These are phyloP conservation scores for Pseudococcus jackbeardsleyi DNA, from an alignment of 2,888 invertebrate genomes.

Conservation along the genomic window DNA sequence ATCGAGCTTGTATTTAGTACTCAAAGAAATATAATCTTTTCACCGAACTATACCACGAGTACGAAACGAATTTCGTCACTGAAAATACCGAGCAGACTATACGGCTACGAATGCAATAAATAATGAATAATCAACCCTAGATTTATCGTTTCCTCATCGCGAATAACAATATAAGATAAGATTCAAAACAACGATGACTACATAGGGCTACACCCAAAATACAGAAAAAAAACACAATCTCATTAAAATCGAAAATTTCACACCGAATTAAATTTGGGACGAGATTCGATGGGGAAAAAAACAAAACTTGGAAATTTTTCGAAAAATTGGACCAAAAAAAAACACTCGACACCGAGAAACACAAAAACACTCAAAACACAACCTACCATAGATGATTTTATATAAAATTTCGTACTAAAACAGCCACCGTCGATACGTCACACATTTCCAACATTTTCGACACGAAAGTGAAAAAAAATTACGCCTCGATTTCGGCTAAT, in stretches of 20 bases:
- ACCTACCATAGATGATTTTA: too few relatives aligned
- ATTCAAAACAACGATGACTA: slow-evolving; percentile 5
- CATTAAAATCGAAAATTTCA: neutral
- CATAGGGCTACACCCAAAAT: neutral
- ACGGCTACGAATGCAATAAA: neutral
- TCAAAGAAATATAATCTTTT: neutral
- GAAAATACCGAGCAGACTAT: neutral
- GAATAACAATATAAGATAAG: neutral
- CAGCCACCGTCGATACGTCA: too few relatives aligned
- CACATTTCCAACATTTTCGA: too few relatives aligned
- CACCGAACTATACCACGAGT: neutral
- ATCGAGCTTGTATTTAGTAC: neutral
- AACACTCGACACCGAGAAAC: too few relatives aligned
- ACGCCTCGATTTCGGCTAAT: neutral
- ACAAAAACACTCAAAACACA: too few relatives aligned
- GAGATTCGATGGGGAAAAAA: too few relatives aligned
- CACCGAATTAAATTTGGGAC: too few relatives aligned
- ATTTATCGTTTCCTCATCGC: neutral
- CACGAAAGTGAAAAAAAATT: neutral
- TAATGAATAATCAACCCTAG: neutral
- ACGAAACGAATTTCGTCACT: neutral
- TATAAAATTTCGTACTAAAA: too few relatives aligned
- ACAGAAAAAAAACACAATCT: neutral
- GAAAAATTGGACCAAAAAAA: too few relatives aligned
- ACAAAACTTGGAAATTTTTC: too few relatives aligned